A percentile compares a stretch with the other conserved stretches of the same genome.
Evolutionary conservation across 64 coral and sea anemone species (phyloP).

Genomic region (Anthopleura sola): DNA sequence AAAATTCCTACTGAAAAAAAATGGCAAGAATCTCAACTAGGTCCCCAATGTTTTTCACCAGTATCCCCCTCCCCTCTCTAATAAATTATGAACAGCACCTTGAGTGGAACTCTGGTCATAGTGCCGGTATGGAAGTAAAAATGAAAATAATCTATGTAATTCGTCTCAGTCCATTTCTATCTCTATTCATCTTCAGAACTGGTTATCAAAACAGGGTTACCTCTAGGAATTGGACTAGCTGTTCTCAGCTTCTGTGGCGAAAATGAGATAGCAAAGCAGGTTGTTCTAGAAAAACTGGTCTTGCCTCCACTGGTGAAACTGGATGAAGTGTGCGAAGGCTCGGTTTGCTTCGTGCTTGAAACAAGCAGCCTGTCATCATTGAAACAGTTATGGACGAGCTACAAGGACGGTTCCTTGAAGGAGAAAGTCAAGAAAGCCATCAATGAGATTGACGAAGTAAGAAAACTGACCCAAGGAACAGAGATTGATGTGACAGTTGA

Average conservation of each 20-base stretch:
- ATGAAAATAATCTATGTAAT: background rate
- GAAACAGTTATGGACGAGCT: background rate
- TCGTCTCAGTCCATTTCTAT: background rate
- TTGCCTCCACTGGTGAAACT: background rate
- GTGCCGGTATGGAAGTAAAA: no score
- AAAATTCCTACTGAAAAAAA: no score
- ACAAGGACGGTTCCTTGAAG: background rate
- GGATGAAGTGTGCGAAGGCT: background rate
- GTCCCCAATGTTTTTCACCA: no score
- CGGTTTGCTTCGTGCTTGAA: background rate
- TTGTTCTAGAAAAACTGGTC: background rate
- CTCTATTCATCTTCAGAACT: background rate
- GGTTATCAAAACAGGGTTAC: background rate
- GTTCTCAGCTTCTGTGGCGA: background rate
- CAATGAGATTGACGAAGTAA: conserved; percentile 5
- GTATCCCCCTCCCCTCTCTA: no score
- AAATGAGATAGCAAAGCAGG: background rate
- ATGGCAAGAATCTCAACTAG: no score
- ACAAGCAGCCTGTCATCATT: background rate
- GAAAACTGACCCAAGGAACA: background rate
- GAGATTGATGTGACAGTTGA: background rate
- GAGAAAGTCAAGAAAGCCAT: background rate
- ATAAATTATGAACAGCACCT: no score
- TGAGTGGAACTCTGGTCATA: no score
- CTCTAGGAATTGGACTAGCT: background rate